Percentiles rank a stretch among this genome's conserved stretches.
These are phyloP conservation scores for Cephonodes hylas DNA, from an alignment of 2,888 invertebrate species.

Conservation along the genomic window DNA sequence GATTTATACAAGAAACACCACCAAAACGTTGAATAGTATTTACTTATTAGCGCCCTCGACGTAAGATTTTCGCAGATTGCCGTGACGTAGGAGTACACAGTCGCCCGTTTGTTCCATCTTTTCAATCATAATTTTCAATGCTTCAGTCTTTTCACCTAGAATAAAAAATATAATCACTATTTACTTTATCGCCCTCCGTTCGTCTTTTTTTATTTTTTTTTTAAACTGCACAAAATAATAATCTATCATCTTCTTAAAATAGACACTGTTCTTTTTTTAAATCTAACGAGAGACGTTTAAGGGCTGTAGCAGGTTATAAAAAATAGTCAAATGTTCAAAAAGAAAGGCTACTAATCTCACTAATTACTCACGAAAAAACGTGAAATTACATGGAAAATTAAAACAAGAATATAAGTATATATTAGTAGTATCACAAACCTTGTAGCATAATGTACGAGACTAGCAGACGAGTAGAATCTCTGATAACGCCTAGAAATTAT, in stretches of 20 bases:
- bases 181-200: background rate
- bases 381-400: no score
- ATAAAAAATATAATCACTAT: background rate
- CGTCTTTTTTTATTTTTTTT: background rate
- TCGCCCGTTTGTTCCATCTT: slow-evolving; percentile 48
- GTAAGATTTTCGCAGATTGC: slow-evolving; percentile 54
- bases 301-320: no score
- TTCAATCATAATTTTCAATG: slow-evolving; percentile 47
- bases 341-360: no score
- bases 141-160: slow-evolving; percentile 57
- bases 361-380: no score
- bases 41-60: slow-evolving; percentile 57
- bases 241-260: no score
- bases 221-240: background rate
- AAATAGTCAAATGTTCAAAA: no score
- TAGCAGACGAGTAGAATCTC: slow-evolving; percentile 42
- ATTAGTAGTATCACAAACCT: slow-evolving; percentile 34
- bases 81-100: slow-evolving; percentile 59
- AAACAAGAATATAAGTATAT: background rate
- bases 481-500: slow-evolving; percentile 60
- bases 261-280: no score
- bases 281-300: no score
- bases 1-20: no score
- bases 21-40: slow-evolving; percentile 20
- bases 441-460: slow-evolving; percentile 54